Percentiles rank a stretch among this genome's conserved stretches.
Conservation (phyloP, 2,888 invertebrate genomes). For the Lacanobia wlatinum region DNA sequence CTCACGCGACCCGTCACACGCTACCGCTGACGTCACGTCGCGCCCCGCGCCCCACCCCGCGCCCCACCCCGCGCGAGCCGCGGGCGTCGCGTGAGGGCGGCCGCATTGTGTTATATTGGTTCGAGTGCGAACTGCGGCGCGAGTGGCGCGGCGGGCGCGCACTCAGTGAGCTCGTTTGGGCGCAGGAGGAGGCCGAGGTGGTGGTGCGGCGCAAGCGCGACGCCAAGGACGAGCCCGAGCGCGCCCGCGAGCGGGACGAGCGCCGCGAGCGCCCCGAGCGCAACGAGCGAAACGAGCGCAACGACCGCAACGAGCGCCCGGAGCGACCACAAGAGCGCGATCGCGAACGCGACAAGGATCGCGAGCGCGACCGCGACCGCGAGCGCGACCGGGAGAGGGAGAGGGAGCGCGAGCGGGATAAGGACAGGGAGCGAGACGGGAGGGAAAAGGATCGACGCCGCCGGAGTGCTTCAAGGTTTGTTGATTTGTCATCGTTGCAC, state of each 20-base stretch:
- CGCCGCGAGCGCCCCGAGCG: conserved; percentile 63
- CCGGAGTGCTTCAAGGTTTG: conserved; percentile 74
- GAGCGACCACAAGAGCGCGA: conserved; percentile 31
- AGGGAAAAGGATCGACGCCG: conserved; percentile 89
- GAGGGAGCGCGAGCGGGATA: conserved; percentile 64
- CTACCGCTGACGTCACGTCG: too few species aligned
- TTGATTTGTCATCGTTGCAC: neutral
- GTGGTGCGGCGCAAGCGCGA: conserved; percentile 88
- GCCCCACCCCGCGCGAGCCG: too few species aligned
- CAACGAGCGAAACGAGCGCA: conserved; percentile 49
- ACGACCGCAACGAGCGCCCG: conserved; percentile 49
- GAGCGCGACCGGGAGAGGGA: conserved; percentile 49
- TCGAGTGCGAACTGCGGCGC: conserved; percentile 53
- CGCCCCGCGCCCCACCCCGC: too few species aligned
- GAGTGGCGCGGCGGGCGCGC: conserved; percentile 18
- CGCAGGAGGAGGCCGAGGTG: conserved; percentile 93
- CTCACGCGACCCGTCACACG: conserved; percentile 22
- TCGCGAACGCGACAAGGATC: conserved; percentile 71
- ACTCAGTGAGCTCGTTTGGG: conserved; percentile 67
- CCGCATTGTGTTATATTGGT: conserved; percentile 51
- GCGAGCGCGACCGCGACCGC: conserved; percentile 54
- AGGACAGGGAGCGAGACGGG: conserved; percentile 66
- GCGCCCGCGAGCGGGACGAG: conserved; percentile 36
- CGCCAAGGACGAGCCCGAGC: conserved; percentile 71
- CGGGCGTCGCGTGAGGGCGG: conserved; percentile 37